phyloP scores from a whole-genome alignment of 1,140 invertebrate species.

The Pachypsylla venusta region DNA sequence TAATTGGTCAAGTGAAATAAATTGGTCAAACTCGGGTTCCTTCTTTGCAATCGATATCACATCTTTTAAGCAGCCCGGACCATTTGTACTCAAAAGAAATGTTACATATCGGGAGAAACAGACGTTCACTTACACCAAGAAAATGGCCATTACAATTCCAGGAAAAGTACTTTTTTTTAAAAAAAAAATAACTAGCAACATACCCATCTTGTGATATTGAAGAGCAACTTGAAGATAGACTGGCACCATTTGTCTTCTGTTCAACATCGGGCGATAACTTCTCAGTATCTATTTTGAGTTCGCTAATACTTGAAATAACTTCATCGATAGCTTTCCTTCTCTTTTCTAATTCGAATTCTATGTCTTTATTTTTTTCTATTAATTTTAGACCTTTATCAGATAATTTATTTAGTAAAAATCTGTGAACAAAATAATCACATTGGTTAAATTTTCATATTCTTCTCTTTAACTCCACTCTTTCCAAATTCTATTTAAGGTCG shows the following conservation, averaged over 20 bases:
- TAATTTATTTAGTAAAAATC: background rate
- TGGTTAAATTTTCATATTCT: background rate
- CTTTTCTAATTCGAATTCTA: background rate
- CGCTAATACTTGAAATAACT: background rate
- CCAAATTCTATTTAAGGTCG: no score
- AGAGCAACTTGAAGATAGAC: background rate
- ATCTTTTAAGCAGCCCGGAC: no score
- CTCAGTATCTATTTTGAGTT: background rate
- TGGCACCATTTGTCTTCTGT: background rate
- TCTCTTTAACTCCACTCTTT: no score
- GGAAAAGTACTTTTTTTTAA: background rate
- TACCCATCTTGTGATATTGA: conserved; percentile 1
- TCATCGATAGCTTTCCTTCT: background rate
- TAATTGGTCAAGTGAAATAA: no score
- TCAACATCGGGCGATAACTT: no score
- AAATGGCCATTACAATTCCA: no score
- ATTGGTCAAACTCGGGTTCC: no score
- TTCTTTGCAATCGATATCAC: no score
- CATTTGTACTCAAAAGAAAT: no score
- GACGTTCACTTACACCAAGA: no score
- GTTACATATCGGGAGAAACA: no score
- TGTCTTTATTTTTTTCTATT: background rate
- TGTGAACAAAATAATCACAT: background rate
- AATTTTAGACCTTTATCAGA: background rate
- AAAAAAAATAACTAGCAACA: background rate